Evolutionary conservation across 1,140 invertebrate genomes (phyloP).

Genomic region (Battus philenor): DNA sequence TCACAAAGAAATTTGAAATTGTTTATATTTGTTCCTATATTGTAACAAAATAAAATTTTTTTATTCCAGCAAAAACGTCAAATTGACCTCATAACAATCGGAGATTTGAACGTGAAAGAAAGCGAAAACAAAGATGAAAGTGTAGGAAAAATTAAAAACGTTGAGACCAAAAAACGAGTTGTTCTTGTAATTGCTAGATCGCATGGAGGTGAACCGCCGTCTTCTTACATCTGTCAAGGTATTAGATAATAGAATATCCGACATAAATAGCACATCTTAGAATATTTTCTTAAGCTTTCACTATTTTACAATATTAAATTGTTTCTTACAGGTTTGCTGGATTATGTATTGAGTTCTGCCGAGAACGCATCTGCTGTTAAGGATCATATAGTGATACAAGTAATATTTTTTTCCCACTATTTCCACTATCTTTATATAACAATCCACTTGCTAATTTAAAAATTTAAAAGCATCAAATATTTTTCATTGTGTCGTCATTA

Average conservation of each 20-base stretch:
- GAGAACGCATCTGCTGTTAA: slow-evolving; percentile 56
- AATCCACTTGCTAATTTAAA: no score
- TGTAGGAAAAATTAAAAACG: slow-evolving; percentile 31
- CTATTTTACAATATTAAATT: no score
- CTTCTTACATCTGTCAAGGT: slow-evolving; percentile 96
- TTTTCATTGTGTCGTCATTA: no score
- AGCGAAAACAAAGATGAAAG: slow-evolving; percentile 55
- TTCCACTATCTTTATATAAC: no score
- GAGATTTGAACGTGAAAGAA: slow-evolving; percentile 71
- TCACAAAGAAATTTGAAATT: no score
- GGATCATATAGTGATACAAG: slow-evolving; percentile 53
- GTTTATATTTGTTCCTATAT: no score
- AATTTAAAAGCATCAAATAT: no score
- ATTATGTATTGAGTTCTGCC: slow-evolving; percentile 88
- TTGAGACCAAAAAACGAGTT: slow-evolving; percentile 77
- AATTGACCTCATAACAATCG: slow-evolving; percentile 92
- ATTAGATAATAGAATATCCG: not conserved
- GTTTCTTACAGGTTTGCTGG: slow-evolving; percentile 84
- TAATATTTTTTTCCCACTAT: slow-evolving; percentile 24
- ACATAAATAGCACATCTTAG: not conserved
- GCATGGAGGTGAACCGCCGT: slow-evolving; percentile 95
- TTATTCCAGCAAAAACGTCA: slow-evolving; percentile 88
- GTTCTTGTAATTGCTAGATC: slow-evolving; percentile 88
- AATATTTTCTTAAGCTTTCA: slow-evolving; percentile 6
- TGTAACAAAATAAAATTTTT: not conserved